Evolutionary conservation across 1,140 invertebrate species (phyloP), one percentile per base, ranked within the genome.

Genomic region (Dreissena rostriformis): DNA sequence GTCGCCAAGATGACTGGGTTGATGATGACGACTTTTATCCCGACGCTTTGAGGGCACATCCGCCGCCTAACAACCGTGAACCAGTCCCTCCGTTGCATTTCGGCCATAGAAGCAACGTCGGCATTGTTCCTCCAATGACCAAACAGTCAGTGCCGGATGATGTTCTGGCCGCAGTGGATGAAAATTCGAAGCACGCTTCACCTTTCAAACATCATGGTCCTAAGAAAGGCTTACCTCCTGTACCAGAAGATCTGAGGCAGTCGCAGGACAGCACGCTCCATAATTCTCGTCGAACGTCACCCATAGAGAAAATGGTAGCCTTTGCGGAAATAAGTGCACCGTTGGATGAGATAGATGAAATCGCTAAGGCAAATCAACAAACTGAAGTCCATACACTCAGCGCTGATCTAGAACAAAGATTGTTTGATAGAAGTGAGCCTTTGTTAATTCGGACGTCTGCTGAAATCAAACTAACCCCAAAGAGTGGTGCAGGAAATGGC

Each of bases 101-200:
- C 61, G 49, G 53, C 7, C 78, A 80, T n/a, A 71, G 63, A 63
- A 55, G 57, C 19, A 80, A 80, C 39, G 52, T 80, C 15, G 71
- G 71, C 29, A 52, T 80, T 17, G 78, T 80, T 8, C 78, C 78
- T 26, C 78, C 78, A 57, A 71, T 80, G 67, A 72, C 67, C 4
- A 80, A 80, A 22, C 70, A 72, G 66, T 10, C 24, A 49, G 26
- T 49, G 0, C 78, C 68, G 28, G 52, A 26, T 1, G 78, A 71
- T 72, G 68, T 72, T 0, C 57, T 71, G 68, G 52, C 68, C 24
- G 68, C 78, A 55, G 17, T 63, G 12, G 68, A 53, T 17, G 51
- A 63, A 28, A 49, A 49, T 17, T 12, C 76, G 5, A n/a, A 24
- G 22, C 12, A 19, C 26, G 24, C 76, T 22, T 1, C 14, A 6